Percentiles rank a stretch among this genome's conserved stretches.
phyloP scores from a whole-genome alignment of 2,888 invertebrate genomes.

The Fissipunctia ypsillon region DNA sequence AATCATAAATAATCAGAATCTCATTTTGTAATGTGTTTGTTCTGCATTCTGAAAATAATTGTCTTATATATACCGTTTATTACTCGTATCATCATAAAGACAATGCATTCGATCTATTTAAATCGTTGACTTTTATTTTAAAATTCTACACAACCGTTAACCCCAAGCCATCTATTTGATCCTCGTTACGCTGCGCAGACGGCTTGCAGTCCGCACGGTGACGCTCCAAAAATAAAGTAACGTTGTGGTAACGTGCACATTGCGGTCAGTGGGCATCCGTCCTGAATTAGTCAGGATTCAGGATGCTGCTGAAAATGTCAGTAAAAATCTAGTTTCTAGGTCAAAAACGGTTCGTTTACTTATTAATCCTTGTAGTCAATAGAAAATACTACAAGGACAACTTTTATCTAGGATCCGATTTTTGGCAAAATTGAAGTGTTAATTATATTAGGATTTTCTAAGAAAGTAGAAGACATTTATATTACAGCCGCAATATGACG shows the following conservation, averaged over 20 bases:
- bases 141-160: conserved; percentile 11
- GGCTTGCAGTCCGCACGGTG: conserved; percentile 2
- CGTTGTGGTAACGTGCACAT: not conserved
- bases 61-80: not conserved
- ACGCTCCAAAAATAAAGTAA: conserved; percentile 42
- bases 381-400: not conserved
- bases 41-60: not conserved
- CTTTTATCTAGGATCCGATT: not conserved
- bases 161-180: conserved; percentile 22
- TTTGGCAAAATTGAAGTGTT: not conserved
- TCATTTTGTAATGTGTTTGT: not conserved
- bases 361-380: not conserved
- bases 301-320: not conserved
- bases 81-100: not conserved
- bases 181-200: conserved; percentile 30
- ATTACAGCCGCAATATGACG: not conserved
- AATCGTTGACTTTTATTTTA: not conserved
- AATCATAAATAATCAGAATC: not conserved
- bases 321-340: not conserved
- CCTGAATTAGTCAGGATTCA: conserved; percentile 23
- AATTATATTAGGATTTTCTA: not conserved
- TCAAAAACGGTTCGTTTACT: not conserved
- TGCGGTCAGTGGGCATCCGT: conserved; percentile 34
- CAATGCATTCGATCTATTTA: not conserved
- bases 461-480: not conserved